A percentile compares a stretch with the other conserved stretches of the same genome.
These are phyloP conservation scores for Athalia circularis DNA, from an alignment of 2,888 invertebrate genomes.

Conservation along the genomic window DNA sequence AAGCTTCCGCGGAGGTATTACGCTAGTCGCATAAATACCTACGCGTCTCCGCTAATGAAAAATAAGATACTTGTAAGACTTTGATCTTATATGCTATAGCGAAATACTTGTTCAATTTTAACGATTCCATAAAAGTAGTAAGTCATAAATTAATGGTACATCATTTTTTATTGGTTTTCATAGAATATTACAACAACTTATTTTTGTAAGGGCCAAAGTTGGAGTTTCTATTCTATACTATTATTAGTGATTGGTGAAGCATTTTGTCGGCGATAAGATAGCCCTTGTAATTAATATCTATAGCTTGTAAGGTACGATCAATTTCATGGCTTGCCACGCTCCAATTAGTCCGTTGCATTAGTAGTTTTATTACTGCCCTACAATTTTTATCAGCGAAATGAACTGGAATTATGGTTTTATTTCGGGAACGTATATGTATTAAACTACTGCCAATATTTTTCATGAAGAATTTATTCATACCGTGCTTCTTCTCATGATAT, in stretches of 20 bases:
- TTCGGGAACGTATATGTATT: slow-evolving; percentile 14
- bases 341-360: not conserved
- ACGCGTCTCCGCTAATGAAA: too few relatives aligned
- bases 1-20: too few relatives aligned
- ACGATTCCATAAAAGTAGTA: not conserved
- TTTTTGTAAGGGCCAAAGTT: slow-evolving; percentile 29
- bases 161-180: slow-evolving; percentile 25
- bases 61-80: not conserved
- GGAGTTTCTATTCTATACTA: not conserved
- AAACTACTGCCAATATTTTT: slow-evolving; percentile 37
- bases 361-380: not conserved
- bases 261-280: slow-evolving; percentile 41
- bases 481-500: slow-evolving; percentile 9
- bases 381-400: not conserved
- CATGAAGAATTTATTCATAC: not conserved
- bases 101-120: slow-evolving; percentile 38
- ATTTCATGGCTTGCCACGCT: slow-evolving; percentile 33
- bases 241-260: slow-evolving; percentile 28
- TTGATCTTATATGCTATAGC: slow-evolving; percentile 26
- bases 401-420: not conserved
- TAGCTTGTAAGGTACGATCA: slow-evolving; percentile 32
- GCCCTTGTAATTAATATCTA: slow-evolving; percentile 33
- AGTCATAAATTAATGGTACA: slow-evolving; percentile 4
- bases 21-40: too few relatives aligned
- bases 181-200: slow-evolving; percentile 22